Conservation (phyloP, 1,140 invertebrate genomes). For the Hyles vespertilio region DNA sequence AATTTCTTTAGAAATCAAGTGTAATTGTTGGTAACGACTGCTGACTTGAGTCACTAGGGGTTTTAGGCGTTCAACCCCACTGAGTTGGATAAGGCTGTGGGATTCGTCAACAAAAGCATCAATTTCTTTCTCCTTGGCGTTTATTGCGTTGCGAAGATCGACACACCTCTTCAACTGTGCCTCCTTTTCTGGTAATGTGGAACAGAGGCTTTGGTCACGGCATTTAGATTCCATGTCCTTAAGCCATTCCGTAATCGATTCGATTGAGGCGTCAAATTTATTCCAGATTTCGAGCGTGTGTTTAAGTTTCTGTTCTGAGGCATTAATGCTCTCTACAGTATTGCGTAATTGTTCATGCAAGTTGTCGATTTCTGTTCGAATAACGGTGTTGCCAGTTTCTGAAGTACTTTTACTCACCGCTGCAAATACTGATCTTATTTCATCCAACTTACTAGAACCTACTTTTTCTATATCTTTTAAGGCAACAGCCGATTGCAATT, state of each 20-base stretch:
- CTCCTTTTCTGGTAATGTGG: conserved; percentile 88
- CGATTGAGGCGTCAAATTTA: conserved; percentile 89
- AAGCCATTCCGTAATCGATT: conserved; percentile 90
- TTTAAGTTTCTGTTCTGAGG: conserved; percentile 82
- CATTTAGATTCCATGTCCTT: conserved; percentile 88
- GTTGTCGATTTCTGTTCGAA: conserved; percentile 85
- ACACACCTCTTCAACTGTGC: conserved; percentile 83
- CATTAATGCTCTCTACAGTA: conserved; percentile 80
- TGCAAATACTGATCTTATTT: conserved; percentile 81
- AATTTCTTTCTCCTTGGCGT: conserved; percentile 86
- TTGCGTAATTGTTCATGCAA: conserved; percentile 80
- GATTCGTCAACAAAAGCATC: conserved; percentile 93
- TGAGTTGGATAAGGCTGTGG: conserved; percentile 89
- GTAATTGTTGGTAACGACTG: conserved; percentile 90
- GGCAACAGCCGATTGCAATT: conserved; percentile 82
- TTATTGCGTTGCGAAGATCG: conserved; percentile 84
- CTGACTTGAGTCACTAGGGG: conserved; percentile 92
- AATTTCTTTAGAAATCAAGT: conserved; percentile 90
- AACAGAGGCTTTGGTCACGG: conserved; percentile 89
- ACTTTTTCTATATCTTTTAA: conserved; percentile 83
- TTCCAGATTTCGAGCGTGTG: conserved; percentile 88
- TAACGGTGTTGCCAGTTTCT: conserved; percentile 82
- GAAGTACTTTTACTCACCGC: conserved; percentile 89
- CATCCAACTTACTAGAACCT: conserved; percentile 83
- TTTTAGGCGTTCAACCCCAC: conserved; percentile 90